Evolutionary conservation across 2,797 vertebrate genomes (phyloP).

Genomic region (Mastacembelus armatus): DNA sequence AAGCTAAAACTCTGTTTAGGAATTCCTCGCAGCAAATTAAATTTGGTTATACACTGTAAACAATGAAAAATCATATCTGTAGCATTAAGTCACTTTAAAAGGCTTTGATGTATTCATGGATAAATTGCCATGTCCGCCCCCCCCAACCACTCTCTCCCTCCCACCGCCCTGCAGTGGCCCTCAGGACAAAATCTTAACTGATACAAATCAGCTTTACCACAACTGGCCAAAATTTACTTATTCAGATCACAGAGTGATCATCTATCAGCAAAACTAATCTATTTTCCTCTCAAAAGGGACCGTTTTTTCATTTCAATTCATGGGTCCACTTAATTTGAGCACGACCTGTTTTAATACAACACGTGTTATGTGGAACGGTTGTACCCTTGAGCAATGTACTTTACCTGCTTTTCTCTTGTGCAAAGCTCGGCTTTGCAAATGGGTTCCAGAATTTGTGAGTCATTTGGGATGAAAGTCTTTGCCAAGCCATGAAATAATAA

Average conservation of each 20-base stretch:
- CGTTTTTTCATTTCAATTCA: conserved; percentile 77
- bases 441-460: conserved; percentile 72
- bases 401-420: conserved; percentile 73
- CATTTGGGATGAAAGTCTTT: conserved; percentile 76
- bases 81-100: conserved; percentile 63
- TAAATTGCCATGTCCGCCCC: conserved; percentile 76
- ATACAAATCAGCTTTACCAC: conserved; percentile 82
- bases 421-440: conserved; percentile 71
- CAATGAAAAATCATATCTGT: conserved; percentile 65
- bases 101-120: conserved; percentile 75
- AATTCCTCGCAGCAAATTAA: conserved; percentile 56
- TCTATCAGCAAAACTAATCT: conserved; percentile 84
- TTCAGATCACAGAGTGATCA: conserved; percentile 79
- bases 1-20: conserved; percentile 44
- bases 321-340: conserved; percentile 80
- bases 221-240: conserved; percentile 81
- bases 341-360: conserved; percentile 78
- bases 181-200: conserved; percentile 74
- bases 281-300: conserved; percentile 73
- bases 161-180: conserved; percentile 48
- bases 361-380: conserved; percentile 78
- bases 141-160: too few relatives aligned
- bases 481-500: conserved; percentile 79
- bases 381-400: conserved; percentile 78
- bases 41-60: conserved; percentile 69